These are phyloP conservation scores for Selene dorsalis DNA, from an alignment of 2,797 vertebrate genomes.

Conservation along the genomic window DNA sequence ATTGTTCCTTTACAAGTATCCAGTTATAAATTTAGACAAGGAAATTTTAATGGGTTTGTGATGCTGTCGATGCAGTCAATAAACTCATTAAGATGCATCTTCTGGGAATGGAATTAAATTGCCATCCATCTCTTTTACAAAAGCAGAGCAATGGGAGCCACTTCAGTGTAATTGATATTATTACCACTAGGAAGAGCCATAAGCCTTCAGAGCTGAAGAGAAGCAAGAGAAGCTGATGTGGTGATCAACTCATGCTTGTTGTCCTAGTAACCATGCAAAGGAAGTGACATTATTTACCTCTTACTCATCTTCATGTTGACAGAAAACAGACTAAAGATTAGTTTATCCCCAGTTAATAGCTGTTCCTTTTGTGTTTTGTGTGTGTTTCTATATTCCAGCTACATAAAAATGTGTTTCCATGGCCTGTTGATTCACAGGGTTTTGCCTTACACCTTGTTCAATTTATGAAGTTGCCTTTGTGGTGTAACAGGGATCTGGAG, in stretches of 20 bases:
- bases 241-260: constrained; percentile 21
- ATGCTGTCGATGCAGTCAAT: neutral
- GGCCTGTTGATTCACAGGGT: constrained; percentile 16
- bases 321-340: neutral
- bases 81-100: constrained; percentile 18
- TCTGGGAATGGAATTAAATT: constrained; percentile 22
- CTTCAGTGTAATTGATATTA: constrained; percentile 65
- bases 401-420: neutral
- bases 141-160: constrained; percentile 4
- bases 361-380: neutral
- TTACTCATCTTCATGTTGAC: neutral
- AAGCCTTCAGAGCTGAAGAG: constrained; percentile 44
- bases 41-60: neutral
- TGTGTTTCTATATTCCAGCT: constrained; percentile 1
- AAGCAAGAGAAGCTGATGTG: constrained; percentile 14
- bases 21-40: neutral
- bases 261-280: constrained; percentile 9
- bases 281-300: constrained; percentile 16
- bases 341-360: neutral
- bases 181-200: constrained; percentile 75
- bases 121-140: constrained; percentile 11
- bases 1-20: neutral
- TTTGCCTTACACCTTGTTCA: constrained; percentile 56
- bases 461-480: constrained; percentile 52
- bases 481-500: constrained; percentile 69